phyloP scores from a whole-genome alignment of 1,140 invertebrate species.

The Sycobia sp. region DNA sequence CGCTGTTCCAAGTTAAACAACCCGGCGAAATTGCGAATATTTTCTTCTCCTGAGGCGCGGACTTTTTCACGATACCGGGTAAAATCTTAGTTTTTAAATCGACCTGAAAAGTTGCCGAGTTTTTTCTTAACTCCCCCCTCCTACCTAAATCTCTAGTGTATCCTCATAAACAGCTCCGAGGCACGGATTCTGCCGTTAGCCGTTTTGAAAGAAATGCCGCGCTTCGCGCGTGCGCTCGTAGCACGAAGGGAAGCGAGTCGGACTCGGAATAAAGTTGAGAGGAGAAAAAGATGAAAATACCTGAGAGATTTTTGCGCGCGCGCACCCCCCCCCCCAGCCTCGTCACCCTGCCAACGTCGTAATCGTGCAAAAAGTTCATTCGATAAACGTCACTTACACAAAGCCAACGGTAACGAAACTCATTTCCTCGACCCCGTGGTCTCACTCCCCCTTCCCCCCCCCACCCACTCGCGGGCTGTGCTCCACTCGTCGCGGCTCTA shows the following conservation, averaged over 20 bases:
- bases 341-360: too few relatives aligned
- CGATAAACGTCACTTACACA: slow-evolving; percentile 5
- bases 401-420: not conserved
- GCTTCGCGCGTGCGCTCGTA: not conserved
- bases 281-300: not conserved
- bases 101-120: slow-evolving; percentile 24
- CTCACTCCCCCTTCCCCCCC: too few relatives aligned
- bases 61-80: slow-evolving; percentile 12
- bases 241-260: too few relatives aligned
- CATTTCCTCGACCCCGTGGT: slow-evolving; percentile 1
- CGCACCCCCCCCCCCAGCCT: not conserved
- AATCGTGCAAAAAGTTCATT: slow-evolving; percentile 9
- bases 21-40: too few relatives aligned
- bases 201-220: not conserved
- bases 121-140: too few relatives aligned
- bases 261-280: too few relatives aligned
- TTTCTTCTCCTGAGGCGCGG: slow-evolving; percentile 4
- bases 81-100: slow-evolving; percentile 29
- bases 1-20: too few relatives aligned
- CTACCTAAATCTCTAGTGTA: slow-evolving; percentile 20
- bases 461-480: too few relatives aligned
- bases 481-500: too few relatives aligned
- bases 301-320: not conserved
- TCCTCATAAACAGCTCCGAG: slow-evolving; percentile 22
- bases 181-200: not conserved